A percentile compares a stretch with the other conserved stretches of the same genome.
These are phyloP conservation scores for Melanotaenia duboulayi DNA, from an alignment of 2,113 vertebrate genomes.

Conservation along the genomic window DNA sequence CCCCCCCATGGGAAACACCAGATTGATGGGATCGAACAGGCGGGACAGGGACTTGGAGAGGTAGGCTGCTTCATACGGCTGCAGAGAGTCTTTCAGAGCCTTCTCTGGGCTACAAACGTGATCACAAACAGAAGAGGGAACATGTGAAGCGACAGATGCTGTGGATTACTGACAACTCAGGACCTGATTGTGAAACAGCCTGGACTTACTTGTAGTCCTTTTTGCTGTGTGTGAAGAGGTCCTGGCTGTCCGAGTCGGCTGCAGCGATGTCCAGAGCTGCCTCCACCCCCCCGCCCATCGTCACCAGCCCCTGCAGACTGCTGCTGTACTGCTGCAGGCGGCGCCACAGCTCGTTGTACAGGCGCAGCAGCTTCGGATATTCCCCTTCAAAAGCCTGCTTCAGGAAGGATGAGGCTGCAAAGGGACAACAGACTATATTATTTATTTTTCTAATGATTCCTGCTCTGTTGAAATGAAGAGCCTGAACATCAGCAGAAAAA, in stretches of 20 bases:
- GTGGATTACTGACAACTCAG: too few relatives aligned
- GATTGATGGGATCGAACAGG: conserved; percentile 98
- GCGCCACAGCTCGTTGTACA: conserved; percentile 98
- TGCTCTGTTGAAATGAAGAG: too few relatives aligned
- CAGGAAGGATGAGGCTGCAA: conserved; percentile 90
- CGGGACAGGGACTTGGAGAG: conserved; percentile 97
- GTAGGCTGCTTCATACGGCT: conserved; percentile 94
- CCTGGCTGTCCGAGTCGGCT: conserved; percentile 85
- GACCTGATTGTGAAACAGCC: conserved; percentile 1
- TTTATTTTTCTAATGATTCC: too few relatives aligned
- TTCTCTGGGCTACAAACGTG: conserved; percentile 88
- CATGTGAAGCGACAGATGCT: too few relatives aligned
- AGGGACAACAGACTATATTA: neutral
- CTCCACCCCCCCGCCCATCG: conserved; percentile 66
- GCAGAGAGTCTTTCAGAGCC: conserved; percentile 92
- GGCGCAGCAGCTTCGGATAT: conserved; percentile 92
- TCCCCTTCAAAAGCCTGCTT: conserved; percentile 98
- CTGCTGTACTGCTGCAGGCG: conserved; percentile 93
- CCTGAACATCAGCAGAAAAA: neutral
- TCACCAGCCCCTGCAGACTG: conserved; percentile 88
- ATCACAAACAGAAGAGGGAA: neutral
- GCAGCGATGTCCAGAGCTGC: conserved; percentile 81
- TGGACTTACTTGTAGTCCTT: conserved; percentile 90
- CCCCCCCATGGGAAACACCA: conserved; percentile 95
- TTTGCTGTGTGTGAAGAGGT: conserved; percentile 87